Base-by-base conservation (phyloP, 2,113 vertebrate species). In the Ictalurus punctatus region DNA sequence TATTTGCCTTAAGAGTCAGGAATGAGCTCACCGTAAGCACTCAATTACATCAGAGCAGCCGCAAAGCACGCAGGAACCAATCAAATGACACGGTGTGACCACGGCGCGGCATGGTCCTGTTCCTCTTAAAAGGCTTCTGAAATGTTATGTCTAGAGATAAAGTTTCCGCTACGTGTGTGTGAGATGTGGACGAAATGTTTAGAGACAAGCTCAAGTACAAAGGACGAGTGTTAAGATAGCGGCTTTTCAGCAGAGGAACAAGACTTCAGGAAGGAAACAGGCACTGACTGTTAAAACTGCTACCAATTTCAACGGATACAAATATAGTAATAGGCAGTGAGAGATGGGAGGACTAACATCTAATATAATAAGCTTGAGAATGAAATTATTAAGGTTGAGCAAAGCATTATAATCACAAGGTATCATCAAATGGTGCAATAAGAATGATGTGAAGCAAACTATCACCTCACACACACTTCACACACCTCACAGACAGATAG, bases 61-160 rank as follows among this genome's bases (percentile, higher is more conserved):
- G 10, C 23, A 80, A 44, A 71, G 54, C 76, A 54, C 23, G 21
- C 13, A 1, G 12, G 27, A 81, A 37, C 48, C 71, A 88, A 73
- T 76, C 73, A 80, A 65, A 69, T 79, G 58, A 27, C 59, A 65
- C n/a, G 0, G 73, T 21, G 44, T 37, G 74, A 56, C 59, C 0
- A 21, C 25, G 21, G 58, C 37, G n/a, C n/a, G 3, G 2, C 3
- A 19, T 44, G 19, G 37, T 37, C 48, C 54, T 44, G 86, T 84
- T 87, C 71, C 87, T 81, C 88, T 81, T 14, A 2, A 74, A 58
- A 83, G 40, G n/a, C 56, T 87, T 52, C 37, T 30, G 63, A 85
- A 63, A 88, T 87, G 87, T 88, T 90, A 86, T 90, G 90, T 92
- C 86, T 90, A 44, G 44, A 89, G 87, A 89, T 91, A 67, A 84